Conservation (phyloP, 2,888 invertebrate genomes). For the Boloria euphrosyne region DNA sequence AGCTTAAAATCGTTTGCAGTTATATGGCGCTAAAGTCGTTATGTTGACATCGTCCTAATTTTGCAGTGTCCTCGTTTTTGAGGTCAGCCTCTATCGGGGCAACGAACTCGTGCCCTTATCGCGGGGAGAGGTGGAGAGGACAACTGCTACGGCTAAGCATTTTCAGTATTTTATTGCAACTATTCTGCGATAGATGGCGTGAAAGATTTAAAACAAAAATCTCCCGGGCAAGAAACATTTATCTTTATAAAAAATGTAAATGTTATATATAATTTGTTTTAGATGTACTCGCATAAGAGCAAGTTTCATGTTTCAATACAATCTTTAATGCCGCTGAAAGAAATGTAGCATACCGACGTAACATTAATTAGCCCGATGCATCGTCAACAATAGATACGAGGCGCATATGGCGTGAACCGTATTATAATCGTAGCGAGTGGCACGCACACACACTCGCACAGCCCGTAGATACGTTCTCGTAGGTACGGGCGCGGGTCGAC, state of each 20-base stretch:
- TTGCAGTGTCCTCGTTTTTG: constrained; percentile 88
- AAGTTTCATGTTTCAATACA: neutral
- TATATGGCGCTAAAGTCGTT: constrained; percentile 72
- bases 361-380: constrained; percentile 50
- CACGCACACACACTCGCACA: constrained; percentile 49
- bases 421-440: constrained; percentile 49
- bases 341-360: neutral
- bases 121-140: constrained; percentile 63
- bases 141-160: constrained; percentile 51
- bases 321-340: neutral
- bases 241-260: neutral
- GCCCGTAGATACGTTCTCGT: constrained; percentile 50
- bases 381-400: constrained; percentile 48
- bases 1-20: constrained; percentile 60
- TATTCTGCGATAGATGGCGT: constrained; percentile 73
- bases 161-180: constrained; percentile 48
- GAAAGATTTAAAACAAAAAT: constrained; percentile 27
- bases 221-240: neutral
- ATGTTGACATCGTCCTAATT: constrained; percentile 82
- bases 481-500: constrained; percentile 69
- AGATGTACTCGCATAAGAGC: neutral
- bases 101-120: constrained; percentile 83
- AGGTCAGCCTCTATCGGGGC: constrained; percentile 84
- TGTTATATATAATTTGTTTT: neutral
- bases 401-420: constrained; percentile 51